Conservation (phyloP, 1,140 invertebrate species). For the Arion vulgaris region DNA sequence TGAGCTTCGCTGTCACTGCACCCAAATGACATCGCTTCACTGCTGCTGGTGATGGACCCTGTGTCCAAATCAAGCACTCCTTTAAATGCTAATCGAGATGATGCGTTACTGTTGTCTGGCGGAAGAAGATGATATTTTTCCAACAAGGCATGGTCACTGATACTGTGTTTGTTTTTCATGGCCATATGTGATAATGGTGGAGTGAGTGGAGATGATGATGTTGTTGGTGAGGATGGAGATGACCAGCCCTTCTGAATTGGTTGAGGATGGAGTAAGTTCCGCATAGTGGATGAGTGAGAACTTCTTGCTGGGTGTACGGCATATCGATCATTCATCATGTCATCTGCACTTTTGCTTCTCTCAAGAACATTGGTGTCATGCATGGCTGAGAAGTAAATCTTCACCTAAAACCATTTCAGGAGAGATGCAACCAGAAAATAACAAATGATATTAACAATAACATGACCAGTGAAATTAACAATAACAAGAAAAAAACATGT, state of each 20-base stretch:
- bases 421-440: neutral
- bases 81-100: neutral
- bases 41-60: constrained; percentile 18
- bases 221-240: constrained; percentile 17
- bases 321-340: constrained; percentile 41
- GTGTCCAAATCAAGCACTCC: constrained; percentile 6
- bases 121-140: neutral
- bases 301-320: constrained; percentile 31
- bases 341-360: constrained; percentile 49
- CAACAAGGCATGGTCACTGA: constrained; percentile 38
- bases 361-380: constrained; percentile 37
- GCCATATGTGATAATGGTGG: neutral
- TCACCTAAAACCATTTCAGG: constrained; percentile 38
- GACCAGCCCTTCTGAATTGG: neutral
- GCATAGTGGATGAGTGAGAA: constrained; percentile 16
- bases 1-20: constrained; percentile 27
- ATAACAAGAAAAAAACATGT: no score
- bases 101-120: neutral
- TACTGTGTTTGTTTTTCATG: constrained; percentile 31
- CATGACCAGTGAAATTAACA: no score
- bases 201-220: neutral
- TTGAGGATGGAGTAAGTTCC: constrained; percentile 2
- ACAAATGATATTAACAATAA: neutral
- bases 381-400: constrained; percentile 47
- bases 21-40: neutral